These are phyloP conservation scores for Helicoverpa assulta DNA, from an alignment of 2,888 invertebrate genomes.

Conservation along the genomic window DNA sequence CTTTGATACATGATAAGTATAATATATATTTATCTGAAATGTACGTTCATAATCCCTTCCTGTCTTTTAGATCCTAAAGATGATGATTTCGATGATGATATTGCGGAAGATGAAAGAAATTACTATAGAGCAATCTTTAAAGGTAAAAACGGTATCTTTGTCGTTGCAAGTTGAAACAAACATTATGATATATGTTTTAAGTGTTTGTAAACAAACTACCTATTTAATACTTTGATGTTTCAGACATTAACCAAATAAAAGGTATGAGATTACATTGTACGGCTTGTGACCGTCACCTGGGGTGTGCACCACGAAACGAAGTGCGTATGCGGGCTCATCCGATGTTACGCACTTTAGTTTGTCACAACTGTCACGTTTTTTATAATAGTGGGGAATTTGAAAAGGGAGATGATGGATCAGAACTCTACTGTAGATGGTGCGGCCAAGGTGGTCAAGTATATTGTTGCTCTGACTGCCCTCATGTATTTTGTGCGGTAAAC, in stretches of 20 bases:
- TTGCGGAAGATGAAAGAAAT: slow-evolving; percentile 87
- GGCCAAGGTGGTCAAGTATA: slow-evolving; percentile 95
- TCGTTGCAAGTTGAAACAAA: not conserved
- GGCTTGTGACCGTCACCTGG: slow-evolving; percentile 93
- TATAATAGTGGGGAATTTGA: slow-evolving; percentile 95
- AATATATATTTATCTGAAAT: not conserved
- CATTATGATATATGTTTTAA: not conserved
- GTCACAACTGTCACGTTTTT: slow-evolving; percentile 93
- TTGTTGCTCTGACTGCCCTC: slow-evolving; percentile 94
- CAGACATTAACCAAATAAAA: slow-evolving; percentile 91
- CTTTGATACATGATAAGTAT: not conserved
- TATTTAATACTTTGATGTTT: slow-evolving; percentile 62
- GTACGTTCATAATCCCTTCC: slow-evolving; percentile 1
- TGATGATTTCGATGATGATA: slow-evolving; percentile 88
- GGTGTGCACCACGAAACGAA: slow-evolving; percentile 92
- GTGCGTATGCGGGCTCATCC: slow-evolving; percentile 93
- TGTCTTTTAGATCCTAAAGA: slow-evolving; percentile 81
- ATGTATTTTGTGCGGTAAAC: slow-evolving; percentile 93
- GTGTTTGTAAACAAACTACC: not conserved
- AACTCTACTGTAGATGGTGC: slow-evolving; percentile 95
- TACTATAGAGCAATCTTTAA: slow-evolving; percentile 87
- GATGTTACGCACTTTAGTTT: slow-evolving; percentile 93
- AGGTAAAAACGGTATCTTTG: slow-evolving; percentile 69
- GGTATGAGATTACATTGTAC: slow-evolving; percentile 93
- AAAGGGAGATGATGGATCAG: slow-evolving; percentile 95